Percentiles rank a stretch among this genome's conserved stretches.
Conservation (phyloP, 37 sponge, comb jelly and placozoan genomes). For the Tethya wilhelma region DNA sequence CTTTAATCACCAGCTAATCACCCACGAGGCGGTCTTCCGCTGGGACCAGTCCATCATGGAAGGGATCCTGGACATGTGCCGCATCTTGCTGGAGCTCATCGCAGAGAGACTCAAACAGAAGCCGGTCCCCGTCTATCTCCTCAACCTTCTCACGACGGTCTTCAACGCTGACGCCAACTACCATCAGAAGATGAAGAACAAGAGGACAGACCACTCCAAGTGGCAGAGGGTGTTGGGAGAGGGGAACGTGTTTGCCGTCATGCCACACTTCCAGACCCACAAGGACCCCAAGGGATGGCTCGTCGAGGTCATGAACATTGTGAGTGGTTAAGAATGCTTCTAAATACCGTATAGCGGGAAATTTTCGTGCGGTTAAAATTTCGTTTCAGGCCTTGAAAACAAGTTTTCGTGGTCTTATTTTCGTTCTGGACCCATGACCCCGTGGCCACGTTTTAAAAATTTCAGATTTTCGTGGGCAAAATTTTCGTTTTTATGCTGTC, state of each 20-base stretch:
- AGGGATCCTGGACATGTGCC: slow-evolving; percentile 86
- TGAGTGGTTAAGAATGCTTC: slow-evolving; percentile 17
- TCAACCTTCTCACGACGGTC: slow-evolving; percentile 68
- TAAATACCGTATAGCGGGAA: neutral
- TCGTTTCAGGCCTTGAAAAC: no score
- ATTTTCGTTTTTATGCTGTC: no score
- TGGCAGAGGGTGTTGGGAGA: slow-evolving; percentile 40
- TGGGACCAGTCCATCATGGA: slow-evolving; percentile 88
- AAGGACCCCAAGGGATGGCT: slow-evolving; percentile 86
- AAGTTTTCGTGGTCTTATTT: no score
- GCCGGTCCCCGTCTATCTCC: slow-evolving; percentile 70
- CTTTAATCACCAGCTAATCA: slow-evolving; percentile 74
- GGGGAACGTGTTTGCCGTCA: slow-evolving; percentile 40
- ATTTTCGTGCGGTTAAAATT: no score
- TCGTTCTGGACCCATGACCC: no score
- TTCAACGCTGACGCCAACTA: slow-evolving; percentile 73
- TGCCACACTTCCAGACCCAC: slow-evolving; percentile 58
- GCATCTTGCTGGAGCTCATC: slow-evolving; percentile 78
- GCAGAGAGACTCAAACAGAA: slow-evolving; percentile 71
- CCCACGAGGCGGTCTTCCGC: slow-evolving; percentile 85
- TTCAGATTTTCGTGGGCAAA: no score
- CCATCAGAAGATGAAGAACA: slow-evolving; percentile 69
- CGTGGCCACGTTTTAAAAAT: no score
- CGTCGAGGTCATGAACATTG: slow-evolving; percentile 82
- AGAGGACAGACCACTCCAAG: slow-evolving; percentile 6